Base-by-base conservation (phyloP, 2,888 invertebrate genomes). In the Caradrina clavipalpis region DNA sequence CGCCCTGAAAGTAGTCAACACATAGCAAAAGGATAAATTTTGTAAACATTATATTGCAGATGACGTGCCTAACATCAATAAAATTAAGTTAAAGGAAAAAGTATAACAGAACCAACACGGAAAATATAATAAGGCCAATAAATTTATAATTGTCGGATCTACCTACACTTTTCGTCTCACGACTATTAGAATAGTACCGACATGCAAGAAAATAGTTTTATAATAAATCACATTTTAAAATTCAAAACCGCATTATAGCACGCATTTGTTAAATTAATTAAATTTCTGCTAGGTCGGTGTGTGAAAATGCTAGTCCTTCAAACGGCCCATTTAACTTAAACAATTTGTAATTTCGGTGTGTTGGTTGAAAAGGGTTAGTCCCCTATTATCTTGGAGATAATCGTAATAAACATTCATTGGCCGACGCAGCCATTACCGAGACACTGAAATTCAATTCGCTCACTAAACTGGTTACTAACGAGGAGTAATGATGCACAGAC, bases 391-490 rank as follows among this genome's bases (percentile, higher is more conserved):
- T 78, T 77, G 60, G 65, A 81, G 85, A 86, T 89, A 86, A 89
- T 88, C 85, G 84, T 85, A 87, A 86, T 85, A 88, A 84, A 85
- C 84, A 82, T 86, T 85, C 82, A 88, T 86, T 87, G 86, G 82
- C 79, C 84, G 79, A 85, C 83, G 76, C 83, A 76, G 69, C 79
- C 78, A 84, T 84, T 84, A 84, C 81, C 76, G 59, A 84, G 85
- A 87, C 86, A 86, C 84, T 90, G 88, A 91, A 90, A 90, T 91
- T 92, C 89, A 92, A 92, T 93, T 90, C 89, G 84, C 82, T 80
- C 80, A 85, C 87, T 88, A 90, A 91, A 91, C 88, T 87, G 85
- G 86, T 87, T 84, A 73, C 86, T 88, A 89, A 89, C 86, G 76
- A 88, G 86, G 87, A 90, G 84, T 91, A 90, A 93, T 91, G 90